A percentile compares a stretch with the other conserved stretches of the same genome.
Evolutionary conservation across 2,113 vertebrate species (phyloP).

Genomic region (Struthidea cinerea): DNA sequence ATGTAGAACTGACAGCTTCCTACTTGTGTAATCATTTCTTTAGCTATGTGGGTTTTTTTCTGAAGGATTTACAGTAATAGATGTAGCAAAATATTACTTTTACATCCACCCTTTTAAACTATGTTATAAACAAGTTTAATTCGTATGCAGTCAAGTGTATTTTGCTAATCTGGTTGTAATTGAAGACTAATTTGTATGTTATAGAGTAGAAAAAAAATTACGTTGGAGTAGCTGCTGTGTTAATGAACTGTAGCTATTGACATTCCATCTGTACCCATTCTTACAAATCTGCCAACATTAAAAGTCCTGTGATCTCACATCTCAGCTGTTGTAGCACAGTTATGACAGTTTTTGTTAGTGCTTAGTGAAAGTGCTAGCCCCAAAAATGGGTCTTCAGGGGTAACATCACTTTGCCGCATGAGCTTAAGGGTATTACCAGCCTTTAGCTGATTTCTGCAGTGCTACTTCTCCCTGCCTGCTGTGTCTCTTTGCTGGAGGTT

Average conservation of each 20-base stretch:
- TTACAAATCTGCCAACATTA: not conserved
- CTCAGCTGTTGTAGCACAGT: not conserved
- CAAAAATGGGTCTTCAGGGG: not conserved
- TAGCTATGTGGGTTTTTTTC: not conserved
- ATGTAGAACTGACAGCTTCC: not conserved
- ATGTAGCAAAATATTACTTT: not conserved
- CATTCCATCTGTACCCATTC: not conserved
- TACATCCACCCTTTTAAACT: too few species aligned
- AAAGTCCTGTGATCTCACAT: not conserved
- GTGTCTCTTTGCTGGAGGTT: not conserved
- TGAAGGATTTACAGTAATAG: not conserved
- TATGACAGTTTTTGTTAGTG: not conserved
- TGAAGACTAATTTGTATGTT: not conserved
- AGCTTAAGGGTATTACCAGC: not conserved
- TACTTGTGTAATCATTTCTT: not conserved
- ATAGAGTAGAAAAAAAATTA: not conserved
- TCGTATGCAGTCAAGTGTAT: not conserved
- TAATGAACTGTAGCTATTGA: not conserved
- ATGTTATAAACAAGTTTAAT: not conserved
- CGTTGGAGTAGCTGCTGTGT: not conserved
- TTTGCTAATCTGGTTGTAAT: not conserved
- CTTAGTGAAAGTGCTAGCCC: not conserved
- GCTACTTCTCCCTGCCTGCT: not conserved
- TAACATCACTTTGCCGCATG: accelerated
- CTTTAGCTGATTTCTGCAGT: not conserved